phyloP scores from a whole-genome alignment of 2,888 invertebrate species.

The Eristalinus sepulchralis region DNA sequence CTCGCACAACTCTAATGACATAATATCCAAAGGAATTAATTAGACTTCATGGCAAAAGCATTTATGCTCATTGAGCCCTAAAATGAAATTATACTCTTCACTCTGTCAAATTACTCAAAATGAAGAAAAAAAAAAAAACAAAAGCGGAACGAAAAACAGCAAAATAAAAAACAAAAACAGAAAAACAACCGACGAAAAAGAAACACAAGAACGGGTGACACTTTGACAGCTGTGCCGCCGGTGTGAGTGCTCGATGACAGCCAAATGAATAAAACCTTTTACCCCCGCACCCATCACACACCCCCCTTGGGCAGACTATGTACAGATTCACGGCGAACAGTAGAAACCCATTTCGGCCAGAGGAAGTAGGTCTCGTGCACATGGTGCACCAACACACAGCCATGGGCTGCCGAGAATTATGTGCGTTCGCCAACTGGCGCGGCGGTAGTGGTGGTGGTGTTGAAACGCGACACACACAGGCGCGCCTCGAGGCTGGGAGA shows the following conservation, averaged over 20 bases:
- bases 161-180: constrained; percentile 5
- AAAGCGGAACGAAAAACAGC: background rate
- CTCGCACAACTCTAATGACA: background rate
- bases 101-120: constrained; percentile 2
- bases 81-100: constrained; percentile 20
- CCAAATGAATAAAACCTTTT: constrained; percentile 42
- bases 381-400: constrained; percentile 28
- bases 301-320: background rate
- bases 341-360: constrained; percentile 1
- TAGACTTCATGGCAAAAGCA: background rate
- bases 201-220: constrained; percentile 20
- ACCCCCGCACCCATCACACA: constrained; percentile 16
- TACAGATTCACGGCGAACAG: background rate
- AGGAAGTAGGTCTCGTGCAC: constrained; percentile 42
- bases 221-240: constrained; percentile 33
- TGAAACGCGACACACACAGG: background rate
- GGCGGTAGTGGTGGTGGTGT: constrained; percentile 30
- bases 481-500: background rate
- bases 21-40: background rate
- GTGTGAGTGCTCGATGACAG: constrained; percentile 41
- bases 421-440: background rate
- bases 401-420: background rate
- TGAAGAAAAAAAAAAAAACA: background rate
- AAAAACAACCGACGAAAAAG: background rate
- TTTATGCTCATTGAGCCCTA: constrained; percentile 2